A percentile compares a stretch with the other conserved stretches of the same genome.
Evolutionary conservation across 2,888 invertebrate species (phyloP).

Genomic region (Agrilus biguttatus): DNA sequence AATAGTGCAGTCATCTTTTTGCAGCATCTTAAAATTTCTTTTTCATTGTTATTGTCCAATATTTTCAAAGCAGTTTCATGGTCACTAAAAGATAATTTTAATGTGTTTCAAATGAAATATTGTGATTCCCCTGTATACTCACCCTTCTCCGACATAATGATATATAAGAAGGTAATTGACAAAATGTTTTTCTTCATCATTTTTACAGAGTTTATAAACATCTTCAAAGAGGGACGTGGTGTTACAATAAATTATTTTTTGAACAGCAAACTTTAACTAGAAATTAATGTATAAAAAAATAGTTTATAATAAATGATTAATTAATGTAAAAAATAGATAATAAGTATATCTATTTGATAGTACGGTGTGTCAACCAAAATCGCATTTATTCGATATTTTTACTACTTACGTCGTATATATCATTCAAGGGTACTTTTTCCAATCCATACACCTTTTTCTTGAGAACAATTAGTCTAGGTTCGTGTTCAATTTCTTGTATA

Average conservation of each 20-base stretch:
- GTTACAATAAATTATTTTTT: conserved; percentile 23
- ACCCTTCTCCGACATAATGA: conserved; percentile 25
- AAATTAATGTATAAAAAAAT: conserved; percentile 6
- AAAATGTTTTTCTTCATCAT: conserved; percentile 14
- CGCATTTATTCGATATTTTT: no score
- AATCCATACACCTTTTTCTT: conserved; percentile 32
- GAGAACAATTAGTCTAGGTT: conserved; percentile 30
- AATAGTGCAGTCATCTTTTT: conserved; percentile 2
- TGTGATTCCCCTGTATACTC: conserved; percentile 6
- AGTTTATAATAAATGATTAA: no score
- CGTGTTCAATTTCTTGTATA: conserved; percentile 23
- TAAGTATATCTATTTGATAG: no score
- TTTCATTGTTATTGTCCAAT: conserved; percentile 18
- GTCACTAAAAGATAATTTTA: conserved; percentile 15
- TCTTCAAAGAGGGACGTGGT: conserved; percentile 27
- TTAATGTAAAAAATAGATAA: no score
- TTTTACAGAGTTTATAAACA: conserved; percentile 18
- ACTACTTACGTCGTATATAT: conserved; percentile 17
- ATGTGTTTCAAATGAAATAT: conserved; percentile 2
- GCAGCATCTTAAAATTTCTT: conserved; percentile 11
- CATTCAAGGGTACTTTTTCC: conserved; percentile 17
- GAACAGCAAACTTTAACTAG: conserved; percentile 20
- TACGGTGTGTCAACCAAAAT: no score
- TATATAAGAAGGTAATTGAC: conserved; percentile 21
- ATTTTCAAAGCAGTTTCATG: conserved; percentile 20